A percentile compares a stretch with the other conserved stretches of the same genome.
These are phyloP conservation scores for Oligia latruncula DNA, from an alignment of 2,888 invertebrate genomes.

Conservation along the genomic window DNA sequence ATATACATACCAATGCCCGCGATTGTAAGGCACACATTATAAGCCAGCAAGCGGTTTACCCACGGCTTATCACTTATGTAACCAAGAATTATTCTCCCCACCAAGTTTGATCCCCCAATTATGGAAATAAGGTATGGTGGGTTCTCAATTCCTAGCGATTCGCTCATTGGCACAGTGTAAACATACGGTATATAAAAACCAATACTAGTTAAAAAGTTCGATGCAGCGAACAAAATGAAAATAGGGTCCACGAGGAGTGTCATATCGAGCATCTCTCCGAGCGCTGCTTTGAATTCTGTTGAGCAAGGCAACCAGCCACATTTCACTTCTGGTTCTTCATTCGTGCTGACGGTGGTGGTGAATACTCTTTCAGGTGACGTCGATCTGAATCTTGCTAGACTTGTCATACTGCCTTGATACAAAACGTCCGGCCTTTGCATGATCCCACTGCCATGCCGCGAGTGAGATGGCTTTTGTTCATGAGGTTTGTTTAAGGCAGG, in stretches of 20 bases:
- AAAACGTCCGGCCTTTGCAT: constrained; percentile 97
- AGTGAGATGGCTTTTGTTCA: constrained; percentile 78
- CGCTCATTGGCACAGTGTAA: constrained; percentile 94
- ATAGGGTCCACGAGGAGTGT: constrained; percentile 95
- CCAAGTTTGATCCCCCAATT: constrained; percentile 96
- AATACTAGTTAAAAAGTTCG: constrained; percentile 98
- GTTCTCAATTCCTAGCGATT: constrained; percentile 90
- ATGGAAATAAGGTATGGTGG: constrained; percentile 94
- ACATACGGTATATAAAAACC: constrained; percentile 98
- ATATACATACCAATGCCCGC: constrained; percentile 95
- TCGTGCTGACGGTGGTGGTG: constrained; percentile 61
- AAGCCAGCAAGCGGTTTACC: constrained; percentile 97
- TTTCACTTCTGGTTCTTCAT: constrained; percentile 84
- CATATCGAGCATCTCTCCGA: constrained; percentile 96
- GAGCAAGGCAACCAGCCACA: constrained; percentile 92
- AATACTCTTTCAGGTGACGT: constrained; percentile 86
- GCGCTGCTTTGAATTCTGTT: constrained; percentile 92
- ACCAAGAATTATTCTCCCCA: constrained; percentile 97
- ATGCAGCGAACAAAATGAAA: constrained; percentile 96
- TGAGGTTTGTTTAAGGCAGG: constrained; percentile 91
- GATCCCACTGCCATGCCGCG: constrained; percentile 92
- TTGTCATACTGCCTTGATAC: constrained; percentile 94
- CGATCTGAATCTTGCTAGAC: constrained; percentile 89
- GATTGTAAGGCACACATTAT: constrained; percentile 96
- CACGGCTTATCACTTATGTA: constrained; percentile 96